Percentiles rank a stretch among this genome's conserved stretches.
Conservation (phyloP, 2,888 invertebrate species). For the Diadegma fenestrale region DNA sequence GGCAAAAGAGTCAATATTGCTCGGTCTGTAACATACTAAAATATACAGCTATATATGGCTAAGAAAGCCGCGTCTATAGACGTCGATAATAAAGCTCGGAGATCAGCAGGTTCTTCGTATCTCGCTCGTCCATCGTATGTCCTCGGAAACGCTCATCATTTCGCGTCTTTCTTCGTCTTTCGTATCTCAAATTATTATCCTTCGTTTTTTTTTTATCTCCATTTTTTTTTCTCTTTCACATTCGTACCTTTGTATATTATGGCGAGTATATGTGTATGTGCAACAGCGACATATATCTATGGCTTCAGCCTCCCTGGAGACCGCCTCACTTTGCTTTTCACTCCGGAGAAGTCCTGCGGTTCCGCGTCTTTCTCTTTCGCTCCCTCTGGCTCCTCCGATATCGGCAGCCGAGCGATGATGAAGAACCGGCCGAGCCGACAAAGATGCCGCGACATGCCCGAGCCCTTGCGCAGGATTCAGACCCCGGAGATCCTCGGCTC, state of each 20-base stretch:
- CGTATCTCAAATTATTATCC: slow-evolving; percentile 51
- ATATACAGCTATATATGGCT: slow-evolving; percentile 12
- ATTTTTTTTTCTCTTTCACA: not conserved
- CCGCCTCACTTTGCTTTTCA: slow-evolving; percentile 53
- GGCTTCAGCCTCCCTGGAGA: slow-evolving; percentile 34
- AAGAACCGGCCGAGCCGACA: slow-evolving; percentile 82
- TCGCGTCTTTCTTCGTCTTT: slow-evolving; percentile 65
- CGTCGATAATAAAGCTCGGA: slow-evolving; percentile 5
- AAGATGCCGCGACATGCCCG: slow-evolving; percentile 82
- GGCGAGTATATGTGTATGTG: not conserved
- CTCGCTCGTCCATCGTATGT: slow-evolving; percentile 70
- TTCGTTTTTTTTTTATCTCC: slow-evolving; percentile 21
- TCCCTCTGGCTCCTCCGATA: slow-evolving; percentile 71
- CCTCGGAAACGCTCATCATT: slow-evolving; percentile 62
- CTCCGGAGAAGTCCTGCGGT: slow-evolving; percentile 42
- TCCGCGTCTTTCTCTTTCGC: slow-evolving; percentile 46
- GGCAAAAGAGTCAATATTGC: slow-evolving; percentile 31
- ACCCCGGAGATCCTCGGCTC: slow-evolving; percentile 52
- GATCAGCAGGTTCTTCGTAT: slow-evolving; percentile 79
- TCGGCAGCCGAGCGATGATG: slow-evolving; percentile 82
- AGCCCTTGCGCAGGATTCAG: slow-evolving; percentile 53
- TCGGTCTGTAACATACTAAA: not conserved
- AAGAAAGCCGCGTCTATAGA: slow-evolving; percentile 13
- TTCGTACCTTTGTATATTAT: not conserved
- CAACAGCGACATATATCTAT: not conserved